Evolutionary conservation across 2,888 invertebrate species (phyloP).

Genomic region (Sympetrum striolatum): DNA sequence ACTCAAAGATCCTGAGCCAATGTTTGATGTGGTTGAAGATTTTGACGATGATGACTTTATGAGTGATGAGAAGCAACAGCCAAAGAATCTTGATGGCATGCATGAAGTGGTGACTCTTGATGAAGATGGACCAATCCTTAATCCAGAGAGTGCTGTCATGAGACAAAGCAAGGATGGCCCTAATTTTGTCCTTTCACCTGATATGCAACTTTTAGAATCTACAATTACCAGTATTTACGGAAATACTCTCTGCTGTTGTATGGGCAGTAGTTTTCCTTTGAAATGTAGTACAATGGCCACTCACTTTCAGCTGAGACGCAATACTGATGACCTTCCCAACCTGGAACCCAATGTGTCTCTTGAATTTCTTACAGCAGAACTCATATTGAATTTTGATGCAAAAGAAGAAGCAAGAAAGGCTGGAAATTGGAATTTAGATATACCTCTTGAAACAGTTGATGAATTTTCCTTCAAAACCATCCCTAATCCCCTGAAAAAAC

Average conservation of each 20-base stretch:
- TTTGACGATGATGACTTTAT: conserved; percentile 20
- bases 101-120: neutral
- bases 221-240: neutral
- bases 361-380: neutral
- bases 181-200: neutral
- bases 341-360: neutral
- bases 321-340: neutral
- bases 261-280: neutral
- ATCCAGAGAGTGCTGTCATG: neutral
- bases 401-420: neutral
- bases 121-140: neutral
- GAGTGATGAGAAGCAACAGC: neutral
- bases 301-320: neutral
- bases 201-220: neutral
- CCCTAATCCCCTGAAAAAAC: neutral
- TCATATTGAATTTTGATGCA: neutral
- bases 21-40: neutral
- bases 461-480: neutral
- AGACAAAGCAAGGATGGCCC: neutral
- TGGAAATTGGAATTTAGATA: neutral
- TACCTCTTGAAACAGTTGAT: neutral
- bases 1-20: neutral
- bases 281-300: neutral
- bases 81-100: neutral
- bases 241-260: neutral